Evolutionary conservation across 37 sponge, comb jelly and placozoan species (phyloP).

Genomic region (Bolinopsis microptera): DNA sequence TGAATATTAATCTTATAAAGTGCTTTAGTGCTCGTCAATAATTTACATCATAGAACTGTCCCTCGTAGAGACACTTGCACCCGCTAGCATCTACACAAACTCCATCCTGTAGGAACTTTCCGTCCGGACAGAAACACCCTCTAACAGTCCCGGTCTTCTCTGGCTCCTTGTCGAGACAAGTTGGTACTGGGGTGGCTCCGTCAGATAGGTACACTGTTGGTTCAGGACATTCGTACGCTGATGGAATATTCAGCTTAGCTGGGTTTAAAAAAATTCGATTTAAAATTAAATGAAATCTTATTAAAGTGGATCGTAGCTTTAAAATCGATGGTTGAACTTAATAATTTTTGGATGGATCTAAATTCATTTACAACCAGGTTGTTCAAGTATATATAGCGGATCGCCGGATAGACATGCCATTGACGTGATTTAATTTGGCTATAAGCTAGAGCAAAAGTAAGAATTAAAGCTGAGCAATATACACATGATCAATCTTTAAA

Average conservation of each 20-base stretch:
- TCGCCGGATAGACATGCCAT: no score
- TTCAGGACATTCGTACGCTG: neutral
- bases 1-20: neutral
- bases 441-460: no score
- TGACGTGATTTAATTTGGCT: no score
- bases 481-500: no score
- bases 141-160: neutral
- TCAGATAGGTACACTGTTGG: neutral
- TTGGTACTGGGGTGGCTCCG: neutral
- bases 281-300: no score
- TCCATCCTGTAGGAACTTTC: neutral
- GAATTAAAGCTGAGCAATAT: no score
- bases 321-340: no score
- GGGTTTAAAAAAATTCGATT: no score
- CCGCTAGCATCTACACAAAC: neutral
- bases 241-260: neutral
- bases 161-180: neutral
- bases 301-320: no score
- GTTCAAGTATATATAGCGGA: no score
- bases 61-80: conserved; percentile 42
- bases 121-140: conserved; percentile 36
- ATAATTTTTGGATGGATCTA: no score
- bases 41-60: conserved; percentile 13
- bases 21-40: neutral
- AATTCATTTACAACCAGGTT: no score